A percentile compares a stretch with the other conserved stretches of the same genome.
These are phyloP conservation scores for Hippocampus zosterae DNA, from an alignment of 2,113 vertebrate genomes.

Conservation along the genomic window DNA sequence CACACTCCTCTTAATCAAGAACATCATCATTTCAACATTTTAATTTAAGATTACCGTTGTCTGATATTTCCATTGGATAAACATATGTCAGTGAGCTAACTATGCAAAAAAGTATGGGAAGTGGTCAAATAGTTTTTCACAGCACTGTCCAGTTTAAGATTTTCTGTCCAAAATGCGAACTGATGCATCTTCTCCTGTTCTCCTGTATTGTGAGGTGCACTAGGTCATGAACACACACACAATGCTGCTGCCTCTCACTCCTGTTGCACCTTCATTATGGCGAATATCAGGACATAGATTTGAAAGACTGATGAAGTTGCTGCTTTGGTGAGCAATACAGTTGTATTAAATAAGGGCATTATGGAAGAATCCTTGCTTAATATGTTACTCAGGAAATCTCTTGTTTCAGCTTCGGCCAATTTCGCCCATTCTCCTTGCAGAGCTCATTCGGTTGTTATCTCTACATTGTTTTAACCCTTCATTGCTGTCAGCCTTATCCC, in stretches of 20 bases:
- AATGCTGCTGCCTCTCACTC: slow-evolving; percentile 4
- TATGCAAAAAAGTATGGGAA: no score
- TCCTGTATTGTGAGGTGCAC: slow-evolving; percentile 29
- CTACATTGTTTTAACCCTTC: slow-evolving; percentile 38
- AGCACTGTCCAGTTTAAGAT: no score
- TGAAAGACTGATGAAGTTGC: slow-evolving; percentile 38
- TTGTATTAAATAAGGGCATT: slow-evolving; percentile 27
- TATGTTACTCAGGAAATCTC: slow-evolving; percentile 29
- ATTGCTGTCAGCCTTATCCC: slow-evolving; percentile 11
- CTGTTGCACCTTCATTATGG: slow-evolving; percentile 8
- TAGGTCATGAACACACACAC: slow-evolving; percentile 5
- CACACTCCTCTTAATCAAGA: no score
- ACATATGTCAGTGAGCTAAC: no score
- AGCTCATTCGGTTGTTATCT: slow-evolving; percentile 37
- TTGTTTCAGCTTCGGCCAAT: slow-evolving; percentile 23
- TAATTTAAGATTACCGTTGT: no score
- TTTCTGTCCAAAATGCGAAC: not conserved
- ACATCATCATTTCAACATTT: no score
- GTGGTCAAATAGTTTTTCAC: no score
- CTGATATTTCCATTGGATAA: no score
- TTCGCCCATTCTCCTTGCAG: slow-evolving; percentile 23
- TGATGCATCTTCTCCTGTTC: slow-evolving; percentile 18
- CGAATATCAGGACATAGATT: slow-evolving; percentile 40
- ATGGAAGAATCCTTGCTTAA: slow-evolving; percentile 11
- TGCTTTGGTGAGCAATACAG: slow-evolving; percentile 16